Evolutionary conservation across 2,113 vertebrate species (phyloP).

Genomic region (Ammodytes marinus): DNA sequence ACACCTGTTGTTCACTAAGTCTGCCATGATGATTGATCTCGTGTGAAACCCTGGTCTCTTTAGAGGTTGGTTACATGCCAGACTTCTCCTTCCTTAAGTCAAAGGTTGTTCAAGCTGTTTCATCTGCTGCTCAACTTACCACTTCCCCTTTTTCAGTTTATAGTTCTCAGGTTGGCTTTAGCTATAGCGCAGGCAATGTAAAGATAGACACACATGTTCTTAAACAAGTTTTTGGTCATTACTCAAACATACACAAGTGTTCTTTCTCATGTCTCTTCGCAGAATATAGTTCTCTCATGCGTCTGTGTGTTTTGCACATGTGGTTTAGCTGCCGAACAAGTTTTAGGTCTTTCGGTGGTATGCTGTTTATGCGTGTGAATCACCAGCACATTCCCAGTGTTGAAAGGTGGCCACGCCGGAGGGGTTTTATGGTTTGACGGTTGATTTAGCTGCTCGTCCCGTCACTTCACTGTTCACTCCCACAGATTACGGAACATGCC

Average conservation of each 20-base stretch:
- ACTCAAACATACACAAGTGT: too few relatives aligned
- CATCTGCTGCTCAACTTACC: neutral
- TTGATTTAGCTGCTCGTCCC: conserved; percentile 56
- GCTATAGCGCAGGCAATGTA: conserved; percentile 38
- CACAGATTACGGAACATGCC: conserved; percentile 66
- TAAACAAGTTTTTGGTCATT: neutral
- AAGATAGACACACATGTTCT: conserved; percentile 9
- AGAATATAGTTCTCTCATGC: neutral
- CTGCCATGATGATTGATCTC: conserved; percentile 25
- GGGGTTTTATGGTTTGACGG: conserved; percentile 56
- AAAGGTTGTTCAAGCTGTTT: neutral
- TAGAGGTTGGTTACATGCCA: neutral
- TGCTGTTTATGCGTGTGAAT: conserved; percentile 28
- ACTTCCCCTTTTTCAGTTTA: conserved; percentile 51
- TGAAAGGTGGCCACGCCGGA: conserved; percentile 23
- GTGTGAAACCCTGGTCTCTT: conserved; percentile 19
- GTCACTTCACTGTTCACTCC: conserved; percentile 46
- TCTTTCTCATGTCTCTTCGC: neutral
- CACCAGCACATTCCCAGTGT: conserved; percentile 24
- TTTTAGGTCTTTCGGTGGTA: conserved; percentile 15
- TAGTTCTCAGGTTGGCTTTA: conserved; percentile 20
- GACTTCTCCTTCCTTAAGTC: neutral
- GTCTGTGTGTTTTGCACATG: conserved; percentile 1
- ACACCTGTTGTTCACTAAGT: neutral
- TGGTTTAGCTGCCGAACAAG: conserved; percentile 19